A percentile compares a stretch with the other conserved stretches of the same genome.
Evolutionary conservation across 2,797 vertebrate species (phyloP).

Genomic region (Spinibarbus caldwelli): DNA sequence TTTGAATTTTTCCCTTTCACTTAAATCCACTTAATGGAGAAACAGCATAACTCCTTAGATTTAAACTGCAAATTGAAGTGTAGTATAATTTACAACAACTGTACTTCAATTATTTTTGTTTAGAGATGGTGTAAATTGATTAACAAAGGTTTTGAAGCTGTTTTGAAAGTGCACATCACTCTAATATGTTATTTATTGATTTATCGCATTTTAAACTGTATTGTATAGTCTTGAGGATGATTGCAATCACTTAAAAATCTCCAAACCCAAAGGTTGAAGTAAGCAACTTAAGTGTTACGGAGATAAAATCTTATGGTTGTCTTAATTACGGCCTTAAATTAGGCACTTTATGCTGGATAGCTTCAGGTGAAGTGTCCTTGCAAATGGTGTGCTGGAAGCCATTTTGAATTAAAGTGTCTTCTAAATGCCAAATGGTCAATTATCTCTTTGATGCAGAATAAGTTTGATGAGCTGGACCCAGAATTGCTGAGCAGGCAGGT

Average conservation of each 20-base stretch:
- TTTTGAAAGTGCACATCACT: not conserved
- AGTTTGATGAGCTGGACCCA: conserved; percentile 77
- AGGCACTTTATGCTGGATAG: not conserved
- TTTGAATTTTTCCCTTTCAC: not conserved
- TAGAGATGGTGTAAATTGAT: not conserved
- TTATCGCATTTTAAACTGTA: not conserved
- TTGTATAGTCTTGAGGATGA: not conserved
- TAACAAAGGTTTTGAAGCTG: too few relatives aligned
- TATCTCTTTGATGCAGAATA: conserved; percentile 62
- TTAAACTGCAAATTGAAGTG: not conserved
- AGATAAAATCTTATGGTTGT: not conserved
- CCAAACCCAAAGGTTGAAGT: not conserved
- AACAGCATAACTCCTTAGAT: not conserved
- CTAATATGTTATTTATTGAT: not conserved
- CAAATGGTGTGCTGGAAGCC: not conserved
- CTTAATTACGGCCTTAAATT: not conserved
- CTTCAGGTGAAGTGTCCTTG: not conserved
- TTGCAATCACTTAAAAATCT: not conserved
- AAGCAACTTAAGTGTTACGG: not conserved
- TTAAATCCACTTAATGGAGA: not conserved
- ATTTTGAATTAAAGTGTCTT: conserved; percentile 17
- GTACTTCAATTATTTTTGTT: not conserved
- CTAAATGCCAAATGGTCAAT: conserved; percentile 22
- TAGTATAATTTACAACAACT: not conserved
- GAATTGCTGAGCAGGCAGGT: conserved; percentile 80